Base-by-base conservation (phyloP, 2,888 invertebrate species). In the Limnephilus rhombicus region DNA sequence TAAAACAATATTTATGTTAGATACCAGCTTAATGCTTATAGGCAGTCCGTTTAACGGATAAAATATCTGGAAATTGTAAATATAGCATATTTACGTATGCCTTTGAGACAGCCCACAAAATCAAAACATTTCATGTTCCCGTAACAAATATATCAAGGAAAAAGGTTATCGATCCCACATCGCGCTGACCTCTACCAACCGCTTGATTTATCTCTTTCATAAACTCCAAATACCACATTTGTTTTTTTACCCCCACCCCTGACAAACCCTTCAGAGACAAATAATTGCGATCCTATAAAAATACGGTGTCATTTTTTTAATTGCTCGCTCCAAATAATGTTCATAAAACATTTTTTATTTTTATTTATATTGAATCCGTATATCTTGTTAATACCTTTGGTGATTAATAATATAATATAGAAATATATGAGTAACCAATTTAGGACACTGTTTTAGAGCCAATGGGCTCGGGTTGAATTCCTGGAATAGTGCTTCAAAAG, bases 141-240 rank as follows among this genome's bases (percentile, higher is more conserved):
- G 2, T n/a, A 68, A 45, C 12, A 45, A 45, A 68, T 24, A 68
- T 7, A 68, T 68, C 7, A 68, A 24, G 24, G 24, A 24, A 68
- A 68, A 68, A 24, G 68, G 24, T 68, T 68, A 24, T 9, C 68
- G 9, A 68, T 9, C 83, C 91, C 49, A 29, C 81, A 81, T n/a
- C 90, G 24, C 81, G 80, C 82, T 87, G 90, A 90, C 90, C 91
- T 91, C 89, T 85, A 45, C 37, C 37, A 81, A 85, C 34, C 45
- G 80, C 91, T 90, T 93, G 93, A 93, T 93, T 93, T 93, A 93
- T 93, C 90, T 93, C 90, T 92, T 93, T 93, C 91, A 92, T 91
- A 93, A 92, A 93, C 92, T 93, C 92, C 87, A 81, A 91, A 90
- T 92, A 89, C 91, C 93, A 88, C 92, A 89, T 91, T 92, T 92